A percentile compares a stretch with the other conserved stretches of the same genome.
These are phyloP conservation scores for Aromia moschata DNA, from an alignment of 2,888 invertebrate species.

Conservation along the genomic window DNA sequence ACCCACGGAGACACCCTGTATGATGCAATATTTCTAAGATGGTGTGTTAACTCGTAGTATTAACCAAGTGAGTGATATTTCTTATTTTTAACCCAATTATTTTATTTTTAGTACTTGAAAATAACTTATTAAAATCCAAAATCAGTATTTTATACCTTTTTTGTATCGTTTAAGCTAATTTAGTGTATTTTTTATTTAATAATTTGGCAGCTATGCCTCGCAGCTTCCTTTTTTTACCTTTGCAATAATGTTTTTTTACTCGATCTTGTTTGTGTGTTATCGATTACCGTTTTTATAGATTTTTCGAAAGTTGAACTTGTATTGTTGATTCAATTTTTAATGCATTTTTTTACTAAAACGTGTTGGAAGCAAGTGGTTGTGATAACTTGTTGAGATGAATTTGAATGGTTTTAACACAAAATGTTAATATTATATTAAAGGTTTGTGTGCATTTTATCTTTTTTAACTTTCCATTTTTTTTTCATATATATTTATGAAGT, in stretches of 20 bases:
- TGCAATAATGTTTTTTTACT: constrained; percentile 40
- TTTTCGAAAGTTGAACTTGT: constrained; percentile 21
- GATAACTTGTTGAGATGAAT: constrained; percentile 42
- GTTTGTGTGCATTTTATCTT: constrained; percentile 43
- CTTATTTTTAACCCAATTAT: constrained; percentile 46
- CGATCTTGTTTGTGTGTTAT: constrained; percentile 26
- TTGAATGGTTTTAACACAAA: constrained; percentile 32
- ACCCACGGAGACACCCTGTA: constrained; percentile 35
- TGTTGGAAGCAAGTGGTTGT: constrained; percentile 46
- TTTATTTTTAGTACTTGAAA: constrained; percentile 51
- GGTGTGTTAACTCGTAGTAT: constrained; percentile 56
- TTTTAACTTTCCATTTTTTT: constrained; percentile 38
- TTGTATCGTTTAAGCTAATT: constrained; percentile 48
- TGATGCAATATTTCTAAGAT: constrained; percentile 38
- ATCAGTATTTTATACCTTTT: constrained; percentile 63
- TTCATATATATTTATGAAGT: constrained; percentile 43
- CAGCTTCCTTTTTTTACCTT: constrained; percentile 26
- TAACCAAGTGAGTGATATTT: constrained; percentile 62
- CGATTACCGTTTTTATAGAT: constrained; percentile 23
- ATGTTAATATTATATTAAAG: constrained; percentile 28
- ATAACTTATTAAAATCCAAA: constrained; percentile 48
- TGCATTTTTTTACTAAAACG: constrained; percentile 26
- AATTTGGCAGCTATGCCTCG: constrained; percentile 48
- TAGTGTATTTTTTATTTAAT: constrained; percentile 41
- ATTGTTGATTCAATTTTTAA: constrained; percentile 27